A percentile compares a stretch with the other conserved stretches of the same genome.
These are phyloP conservation scores for Mizuhopecten yessoensis DNA, from an alignment of 1,140 invertebrate genomes.

Conservation along the genomic window DNA sequence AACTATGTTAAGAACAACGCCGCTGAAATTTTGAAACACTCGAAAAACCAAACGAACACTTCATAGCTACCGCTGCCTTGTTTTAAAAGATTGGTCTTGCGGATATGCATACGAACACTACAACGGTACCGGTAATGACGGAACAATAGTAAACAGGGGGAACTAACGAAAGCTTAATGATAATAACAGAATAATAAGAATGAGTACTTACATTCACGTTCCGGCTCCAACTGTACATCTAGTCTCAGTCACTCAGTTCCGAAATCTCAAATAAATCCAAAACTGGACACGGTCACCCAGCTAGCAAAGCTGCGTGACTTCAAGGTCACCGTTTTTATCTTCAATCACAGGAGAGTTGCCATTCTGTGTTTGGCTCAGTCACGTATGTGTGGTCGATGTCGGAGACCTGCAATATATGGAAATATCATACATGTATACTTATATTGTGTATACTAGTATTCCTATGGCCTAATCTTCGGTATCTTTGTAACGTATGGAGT, in stretches of 20 bases:
- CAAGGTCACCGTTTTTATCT: not conserved
- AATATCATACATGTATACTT: not conserved
- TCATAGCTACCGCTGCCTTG: no score
- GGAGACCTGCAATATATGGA: not conserved
- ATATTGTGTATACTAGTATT: not conserved
- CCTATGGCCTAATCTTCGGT: no score
- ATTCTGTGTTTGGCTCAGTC: not conserved
- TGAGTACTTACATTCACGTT: not conserved
- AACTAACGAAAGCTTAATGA: no score
- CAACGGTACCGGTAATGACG: no score
- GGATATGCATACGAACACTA: no score
- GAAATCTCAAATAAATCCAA: conserved; percentile 10
- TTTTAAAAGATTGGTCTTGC: no score
- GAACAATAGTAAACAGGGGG: no score
- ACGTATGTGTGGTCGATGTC: not conserved
- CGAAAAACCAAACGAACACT: no score
- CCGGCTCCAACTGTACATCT: not conserved
- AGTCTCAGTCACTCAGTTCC: not conserved
- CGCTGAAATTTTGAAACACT: no score
- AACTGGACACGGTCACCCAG: no score
- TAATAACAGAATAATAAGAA: no score
- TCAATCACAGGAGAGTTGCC: not conserved
- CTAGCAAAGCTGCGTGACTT: not conserved
- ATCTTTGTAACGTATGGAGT: not conserved
- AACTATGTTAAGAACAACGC: no score